Evolutionary conservation across 2,888 invertebrate species (phyloP), one percentile per base, ranked within the genome.

Genomic region (Galerucella pusilla): DNA sequence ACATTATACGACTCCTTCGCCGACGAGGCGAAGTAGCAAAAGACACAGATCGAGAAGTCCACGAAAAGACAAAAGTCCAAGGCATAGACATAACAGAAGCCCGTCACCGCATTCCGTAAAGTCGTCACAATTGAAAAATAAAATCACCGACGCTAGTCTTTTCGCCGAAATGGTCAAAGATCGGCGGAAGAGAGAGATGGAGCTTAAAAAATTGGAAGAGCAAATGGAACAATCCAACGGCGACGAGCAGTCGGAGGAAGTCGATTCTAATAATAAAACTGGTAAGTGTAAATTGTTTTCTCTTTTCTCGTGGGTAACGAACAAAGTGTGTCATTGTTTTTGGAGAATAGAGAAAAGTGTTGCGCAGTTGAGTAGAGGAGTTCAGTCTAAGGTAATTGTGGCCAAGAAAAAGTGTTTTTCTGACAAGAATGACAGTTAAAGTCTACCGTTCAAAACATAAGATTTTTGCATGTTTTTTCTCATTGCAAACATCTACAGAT

Each of bases 151-250:
- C 82, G 96, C 96, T 10, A 96, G 96, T 85, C 90, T 97, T 12
- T 97, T 97, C 85, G 96, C 96, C 0, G 96, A 96, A 87, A 90
- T 97, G 76, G 95, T 96, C 14, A 96, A 96, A 84, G 94, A 95
- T 84, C 92, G 93, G 80, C 94, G 94, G 81, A 94, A 94, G 89
- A 90, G 95, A 10, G 94, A 94, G 75, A 90, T 94, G 86, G 95
- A 94, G 71, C 87, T 91, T 75, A 90, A 92, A 87, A 94, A 93
- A 85, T 86, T 94, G 14, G 76, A 72, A 2, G 75, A 78, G 46
- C 73, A 76, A 59, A 68, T 76, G 92, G 92, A 83, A 91, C 78
- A 81, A 67, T 80, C 78, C 57, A 75, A 69, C 35, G 68, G 70
- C 16, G 65, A 35, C 12, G 68, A 35, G 10, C 46, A 46, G 12